Base-by-base conservation (phyloP, 2,797 vertebrate genomes). In the Bryconaethiops microstoma region DNA sequence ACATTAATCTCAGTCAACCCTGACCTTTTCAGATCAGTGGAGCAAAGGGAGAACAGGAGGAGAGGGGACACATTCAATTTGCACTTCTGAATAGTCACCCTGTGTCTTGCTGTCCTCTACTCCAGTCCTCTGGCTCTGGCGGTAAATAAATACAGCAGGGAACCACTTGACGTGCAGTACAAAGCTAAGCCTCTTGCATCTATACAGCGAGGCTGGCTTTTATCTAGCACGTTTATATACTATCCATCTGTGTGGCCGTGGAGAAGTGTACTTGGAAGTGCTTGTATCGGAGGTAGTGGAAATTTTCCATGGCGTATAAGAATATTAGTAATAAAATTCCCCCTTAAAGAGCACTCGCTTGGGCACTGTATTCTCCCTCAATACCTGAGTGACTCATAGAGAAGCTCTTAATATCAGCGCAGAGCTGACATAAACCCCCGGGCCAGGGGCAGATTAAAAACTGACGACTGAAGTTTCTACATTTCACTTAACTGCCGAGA, bases 331-430 rank as follows among this genome's bases (percentile, higher is more conserved):
- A 78, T 82, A 78, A 83, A 84, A 82, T 54, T 25, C n/a, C 25
- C 77, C 68, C 40, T 50, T 82, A 77, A 83, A 74, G 78, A 82
- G 65, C 69, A 39, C 78, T 86, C 65, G 29, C 81, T 76, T 35
- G 60, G 55, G 79, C 62, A 55, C 69, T 69, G 74, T 78, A 78
- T 83, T 83, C 76, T 83, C 65, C 48, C 48, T 80, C 75, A 79
- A 54, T 83, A 87, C 86, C 84, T 84, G 80, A 78, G 74, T 85
- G 80, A 83, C 67, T 81, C 80, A 79, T 80, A 78, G 52, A 76
- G 54, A 79, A 82, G 78, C 70, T 85, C 84, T 77, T 77, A 77
- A 78, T 85, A 80, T 85, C 78, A 59, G 65, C 60, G 54, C 60
- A 78, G 75, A 71, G 35, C 68, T 54, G n/a, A 79, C 57, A 74